Conservation (phyloP, 2,888 invertebrate species). For the Cataglyphis cursor region DNA sequence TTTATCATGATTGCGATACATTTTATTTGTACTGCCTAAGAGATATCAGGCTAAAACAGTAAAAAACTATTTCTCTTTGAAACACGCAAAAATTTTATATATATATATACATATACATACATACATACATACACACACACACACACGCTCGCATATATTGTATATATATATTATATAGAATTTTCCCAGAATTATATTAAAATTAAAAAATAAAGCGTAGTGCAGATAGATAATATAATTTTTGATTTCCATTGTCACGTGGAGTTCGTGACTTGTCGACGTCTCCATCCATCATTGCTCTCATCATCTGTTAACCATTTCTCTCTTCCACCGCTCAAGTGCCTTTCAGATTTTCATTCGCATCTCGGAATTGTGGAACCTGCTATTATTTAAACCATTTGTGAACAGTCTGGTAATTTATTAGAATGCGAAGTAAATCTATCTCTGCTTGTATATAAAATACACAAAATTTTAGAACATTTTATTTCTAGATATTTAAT, state of each 20-base stretch:
- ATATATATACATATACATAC: too few relatives aligned
- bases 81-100: neutral
- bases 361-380: slow-evolving; percentile 73
- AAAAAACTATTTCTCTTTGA: neutral
- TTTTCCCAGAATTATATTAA: slow-evolving; percentile 40
- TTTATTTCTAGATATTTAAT: neutral
- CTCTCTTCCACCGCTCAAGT: slow-evolving; percentile 57
- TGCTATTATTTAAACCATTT: slow-evolving; percentile 82
- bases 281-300: slow-evolving; percentile 82
- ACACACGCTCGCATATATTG: neutral
- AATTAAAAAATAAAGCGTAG: neutral
- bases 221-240: slow-evolving; percentile 60
- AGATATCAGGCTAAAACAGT: neutral
- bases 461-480: neutral
- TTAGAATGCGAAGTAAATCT: slow-evolving; percentile 67
- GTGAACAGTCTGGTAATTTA: slow-evolving; percentile 82
- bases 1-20: slow-evolving; percentile 19
- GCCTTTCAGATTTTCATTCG: slow-evolving; percentile 71
- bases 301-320: slow-evolving; percentile 64
- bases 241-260: slow-evolving; percentile 63
- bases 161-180: neutral
- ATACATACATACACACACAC: too few relatives aligned
- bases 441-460: neutral
- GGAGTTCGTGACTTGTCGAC: slow-evolving; percentile 75
- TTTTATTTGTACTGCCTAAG: slow-evolving; percentile 4